These are phyloP conservation scores for Hemibagrus wyckioides DNA, from an alignment of 2,113 vertebrate genomes.

Conservation along the genomic window DNA sequence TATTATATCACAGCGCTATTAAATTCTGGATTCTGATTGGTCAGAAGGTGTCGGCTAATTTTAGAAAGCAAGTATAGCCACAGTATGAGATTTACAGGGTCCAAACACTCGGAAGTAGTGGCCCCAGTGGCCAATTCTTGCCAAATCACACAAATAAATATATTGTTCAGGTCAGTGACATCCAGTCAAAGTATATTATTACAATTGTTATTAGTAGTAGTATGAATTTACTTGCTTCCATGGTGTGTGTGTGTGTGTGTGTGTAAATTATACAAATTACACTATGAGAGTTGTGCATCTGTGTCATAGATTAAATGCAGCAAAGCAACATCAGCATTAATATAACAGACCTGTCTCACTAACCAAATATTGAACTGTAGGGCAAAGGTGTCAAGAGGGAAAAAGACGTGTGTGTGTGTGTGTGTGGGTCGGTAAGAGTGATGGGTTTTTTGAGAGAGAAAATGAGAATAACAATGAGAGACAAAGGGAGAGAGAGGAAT, in stretches of 20 bases:
- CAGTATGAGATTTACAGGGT: not conserved
- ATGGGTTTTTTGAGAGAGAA: not conserved
- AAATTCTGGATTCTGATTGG: not conserved
- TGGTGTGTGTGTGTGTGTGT: not conserved
- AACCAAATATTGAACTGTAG: conserved; percentile 67
- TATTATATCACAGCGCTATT: not conserved
- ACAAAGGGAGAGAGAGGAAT: not conserved
- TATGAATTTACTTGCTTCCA: not conserved
- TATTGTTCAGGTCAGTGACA: not conserved
- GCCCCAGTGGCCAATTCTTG: not conserved
- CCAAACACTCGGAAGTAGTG: not conserved
- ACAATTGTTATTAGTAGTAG: not conserved
- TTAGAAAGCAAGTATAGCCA: not conserved
- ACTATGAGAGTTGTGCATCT: not conserved
- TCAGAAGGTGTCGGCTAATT: not conserved
- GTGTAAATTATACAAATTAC: not conserved
- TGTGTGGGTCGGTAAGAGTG: not conserved
- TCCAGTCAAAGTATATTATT: not conserved
- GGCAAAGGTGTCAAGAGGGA: conserved; percentile 19
- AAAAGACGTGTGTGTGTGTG: not conserved
- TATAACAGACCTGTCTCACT: conserved; percentile 55
- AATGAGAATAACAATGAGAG: conserved; percentile 3
- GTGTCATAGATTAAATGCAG: not conserved
- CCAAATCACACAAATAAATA: not conserved
- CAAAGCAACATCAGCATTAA: conserved; percentile 32